Conservation (phyloP, 2,113 vertebrate genomes). For the Brachyhypopomus occidentalis region DNA sequence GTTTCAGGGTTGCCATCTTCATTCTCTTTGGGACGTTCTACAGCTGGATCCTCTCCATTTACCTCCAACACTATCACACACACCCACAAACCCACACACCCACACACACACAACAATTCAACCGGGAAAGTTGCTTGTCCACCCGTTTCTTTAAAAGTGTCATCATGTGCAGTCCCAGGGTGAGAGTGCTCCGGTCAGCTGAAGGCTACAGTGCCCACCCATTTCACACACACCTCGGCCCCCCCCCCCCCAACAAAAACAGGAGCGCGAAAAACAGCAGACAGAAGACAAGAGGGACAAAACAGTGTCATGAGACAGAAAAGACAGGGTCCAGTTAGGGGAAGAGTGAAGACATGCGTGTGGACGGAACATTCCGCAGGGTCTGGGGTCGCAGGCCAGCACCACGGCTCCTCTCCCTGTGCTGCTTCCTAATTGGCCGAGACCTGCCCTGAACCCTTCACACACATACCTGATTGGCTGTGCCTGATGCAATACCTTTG, state of each 20-base stretch:
- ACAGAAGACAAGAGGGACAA: not conserved
- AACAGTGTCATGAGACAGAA: not conserved
- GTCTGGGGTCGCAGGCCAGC: not conserved
- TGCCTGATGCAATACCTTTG: constrained; percentile 51
- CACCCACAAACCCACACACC: constrained; percentile 4
- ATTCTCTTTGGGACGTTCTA: constrained; percentile 58
- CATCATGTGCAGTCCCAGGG: not conserved
- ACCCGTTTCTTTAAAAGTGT: constrained; percentile 27
- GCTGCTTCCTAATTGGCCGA: constrained; percentile 61
- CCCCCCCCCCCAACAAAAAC: not conserved
- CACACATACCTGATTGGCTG: constrained; percentile 65
- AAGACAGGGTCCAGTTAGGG: not conserved
- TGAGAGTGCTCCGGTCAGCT: not conserved
- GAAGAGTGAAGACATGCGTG: not conserved
- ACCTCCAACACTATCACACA: constrained; percentile 72
- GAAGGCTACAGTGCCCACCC: not conserved
- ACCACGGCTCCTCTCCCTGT: not conserved
- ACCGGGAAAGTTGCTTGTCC: not conserved
- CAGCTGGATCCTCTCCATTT: constrained; percentile 63
- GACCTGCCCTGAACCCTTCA: constrained; percentile 56
- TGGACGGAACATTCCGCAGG: constrained; percentile 1
- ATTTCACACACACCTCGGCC: not conserved
- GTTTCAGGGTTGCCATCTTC: constrained; percentile 65
- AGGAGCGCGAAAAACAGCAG: not conserved
- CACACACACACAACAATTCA: constrained; percentile 5